Conservation (phyloP, 1,140 invertebrate species). For the Metaphire vulgaris region DNA sequence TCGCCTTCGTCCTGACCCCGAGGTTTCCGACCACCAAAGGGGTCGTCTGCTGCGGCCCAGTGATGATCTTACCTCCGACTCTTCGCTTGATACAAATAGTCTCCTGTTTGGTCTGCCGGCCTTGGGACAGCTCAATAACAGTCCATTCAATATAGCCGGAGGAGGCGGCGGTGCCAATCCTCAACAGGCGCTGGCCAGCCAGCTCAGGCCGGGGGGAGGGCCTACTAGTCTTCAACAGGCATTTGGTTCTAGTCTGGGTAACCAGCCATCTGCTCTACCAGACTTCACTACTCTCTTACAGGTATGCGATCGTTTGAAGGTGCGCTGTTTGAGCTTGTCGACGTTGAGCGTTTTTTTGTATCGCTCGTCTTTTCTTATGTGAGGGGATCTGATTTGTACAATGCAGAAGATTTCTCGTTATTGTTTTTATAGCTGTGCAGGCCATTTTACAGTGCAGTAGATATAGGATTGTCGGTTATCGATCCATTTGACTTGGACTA, state of each 20-base stretch:
- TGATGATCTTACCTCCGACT: not conserved
- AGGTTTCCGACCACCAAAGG: not conserved
- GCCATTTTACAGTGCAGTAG: no score
- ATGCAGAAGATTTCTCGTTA: no score
- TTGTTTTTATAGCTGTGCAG: no score
- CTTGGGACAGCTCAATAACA: not conserved
- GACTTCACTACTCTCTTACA: not conserved
- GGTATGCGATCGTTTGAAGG: no score
- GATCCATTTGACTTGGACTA: no score
- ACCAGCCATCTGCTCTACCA: not conserved
- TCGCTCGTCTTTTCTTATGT: no score
- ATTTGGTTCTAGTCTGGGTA: not conserved
- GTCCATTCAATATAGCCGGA: not conserved
- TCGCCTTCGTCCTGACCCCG: not conserved
- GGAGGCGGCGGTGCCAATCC: not conserved
- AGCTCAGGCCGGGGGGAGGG: not conserved
- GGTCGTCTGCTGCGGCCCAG: not conserved
- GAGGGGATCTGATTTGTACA: no score
- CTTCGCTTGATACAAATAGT: not conserved
- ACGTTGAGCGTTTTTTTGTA: no score
- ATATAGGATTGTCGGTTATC: no score
- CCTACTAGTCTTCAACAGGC: not conserved
- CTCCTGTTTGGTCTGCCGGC: not conserved
- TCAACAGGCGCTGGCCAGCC: not conserved
- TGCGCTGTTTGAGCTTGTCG: no score